Evolutionary conservation across 2,888 invertebrate genomes (phyloP), one percentile per base, ranked within the genome.

Genomic region (Platypus cylindrus): DNA sequence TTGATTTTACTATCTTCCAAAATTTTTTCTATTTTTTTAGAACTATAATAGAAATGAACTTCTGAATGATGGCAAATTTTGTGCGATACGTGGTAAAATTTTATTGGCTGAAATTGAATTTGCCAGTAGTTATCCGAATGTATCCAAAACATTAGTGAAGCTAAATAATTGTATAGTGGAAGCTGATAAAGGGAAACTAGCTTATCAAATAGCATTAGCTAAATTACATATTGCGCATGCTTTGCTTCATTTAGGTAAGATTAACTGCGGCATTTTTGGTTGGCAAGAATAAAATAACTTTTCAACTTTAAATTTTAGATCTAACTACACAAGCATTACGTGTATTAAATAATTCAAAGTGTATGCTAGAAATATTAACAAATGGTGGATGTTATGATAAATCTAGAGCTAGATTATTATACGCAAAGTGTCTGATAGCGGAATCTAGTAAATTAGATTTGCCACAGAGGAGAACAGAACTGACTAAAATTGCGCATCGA

Each of bases 311-410:
- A 5, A 15, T 33, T 34, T 25, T 16, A 41, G 78, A 77, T 13
- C 71, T 85, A 63, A 75, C 83, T 0, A 71, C 73, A 41, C 84
- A 85, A 56, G 85, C 87, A 0, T 59, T 84, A 36, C 65, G 68
- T 41, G 64, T 83, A 8, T 68, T 83, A 1, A 75, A 80, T 11
- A 30, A 40, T 11, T 37, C 39, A 45, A 48, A 50, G 35, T 55
- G 55, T 39, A 46, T 58, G 36, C 43, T 43, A 9, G 42, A 43
- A 72, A 78, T 35, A 67, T 70, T 87, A 56, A 75, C 84, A 1
- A 83, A 89, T 53, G 89, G 89, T 2, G 80, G 82, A 11, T 67
- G 75, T 14, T 84, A 78, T 49, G 89, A 91, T 56, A 73, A 78
- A 51, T 87, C 80, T 2, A 73, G 83, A 62, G 78, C 75, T 0